phyloP scores from a whole-genome alignment of 2,888 invertebrate species.

The Lasioglossum marginatum region DNA sequence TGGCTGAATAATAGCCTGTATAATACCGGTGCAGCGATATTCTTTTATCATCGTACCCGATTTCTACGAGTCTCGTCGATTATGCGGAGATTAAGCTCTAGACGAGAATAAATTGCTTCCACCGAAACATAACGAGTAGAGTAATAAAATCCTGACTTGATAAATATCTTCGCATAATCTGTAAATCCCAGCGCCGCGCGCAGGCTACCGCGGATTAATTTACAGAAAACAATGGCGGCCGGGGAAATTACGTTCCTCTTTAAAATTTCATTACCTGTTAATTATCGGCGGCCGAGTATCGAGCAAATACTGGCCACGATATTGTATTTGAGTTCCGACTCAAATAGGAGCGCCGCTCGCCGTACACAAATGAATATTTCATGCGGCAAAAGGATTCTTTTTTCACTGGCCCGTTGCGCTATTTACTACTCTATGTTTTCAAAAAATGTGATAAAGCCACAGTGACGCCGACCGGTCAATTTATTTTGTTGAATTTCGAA shows the following conservation, averaged over 20 bases:
- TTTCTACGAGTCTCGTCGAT: not conserved
- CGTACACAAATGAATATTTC: not conserved
- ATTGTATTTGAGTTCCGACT: conserved; percentile 23
- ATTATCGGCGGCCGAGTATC: conserved; percentile 17
- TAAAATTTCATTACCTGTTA: conserved; percentile 31
- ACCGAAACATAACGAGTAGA: conserved; percentile 11
- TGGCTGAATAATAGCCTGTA: not conserved
- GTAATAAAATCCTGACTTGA: conserved; percentile 3
- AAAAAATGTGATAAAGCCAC: not conserved
- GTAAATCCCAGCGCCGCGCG: conserved; percentile 1
- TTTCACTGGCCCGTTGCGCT: not conserved
- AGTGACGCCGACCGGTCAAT: not conserved
- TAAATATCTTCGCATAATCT: conserved; percentile 9
- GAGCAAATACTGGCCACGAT: conserved; percentile 9
- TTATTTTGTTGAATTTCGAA: not conserved
- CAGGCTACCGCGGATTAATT: conserved; percentile 17
- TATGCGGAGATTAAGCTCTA: not conserved
- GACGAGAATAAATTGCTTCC: conserved; percentile 18
- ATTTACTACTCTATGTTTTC: not conserved
- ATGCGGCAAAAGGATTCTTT: not conserved
- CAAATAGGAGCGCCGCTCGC: not conserved
- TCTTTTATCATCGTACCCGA: not conserved
- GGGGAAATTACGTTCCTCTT: conserved; percentile 12
- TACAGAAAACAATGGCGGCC: conserved; percentile 18
- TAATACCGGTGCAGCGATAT: not conserved